Conservation (phyloP, 2,797 vertebrate genomes). For the Lithobates pipiens region DNA sequence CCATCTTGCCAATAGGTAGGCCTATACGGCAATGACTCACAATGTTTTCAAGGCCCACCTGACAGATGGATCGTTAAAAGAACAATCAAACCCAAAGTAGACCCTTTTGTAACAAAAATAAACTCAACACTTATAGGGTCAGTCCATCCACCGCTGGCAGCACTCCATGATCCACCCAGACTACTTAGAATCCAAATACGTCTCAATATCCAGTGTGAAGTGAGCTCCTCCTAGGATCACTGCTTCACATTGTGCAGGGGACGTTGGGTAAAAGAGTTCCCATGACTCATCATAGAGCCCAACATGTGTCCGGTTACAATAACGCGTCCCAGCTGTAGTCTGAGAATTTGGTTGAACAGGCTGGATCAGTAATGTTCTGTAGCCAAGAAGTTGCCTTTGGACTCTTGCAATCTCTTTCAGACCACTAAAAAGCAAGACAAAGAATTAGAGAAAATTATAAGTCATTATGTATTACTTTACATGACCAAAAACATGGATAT, state of each 20-base stretch:
- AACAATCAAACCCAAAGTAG: constrained; percentile 21
- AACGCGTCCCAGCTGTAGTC: constrained; percentile 26
- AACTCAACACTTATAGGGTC: neutral
- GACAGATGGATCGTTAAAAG: constrained; percentile 36
- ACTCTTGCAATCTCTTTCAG: constrained; percentile 65
- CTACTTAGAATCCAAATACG: constrained; percentile 26
- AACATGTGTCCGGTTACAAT: constrained; percentile 3
- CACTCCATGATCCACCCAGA: constrained; percentile 16
- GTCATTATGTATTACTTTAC: no score
- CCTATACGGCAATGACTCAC: constrained; percentile 6
- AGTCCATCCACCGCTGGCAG: constrained; percentile 14
- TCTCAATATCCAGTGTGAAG: constrained; percentile 27
- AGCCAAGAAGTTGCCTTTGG: constrained; percentile 17
- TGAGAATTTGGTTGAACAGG: constrained; percentile 21
- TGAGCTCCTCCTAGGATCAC: constrained; percentile 31
- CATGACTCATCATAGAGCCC: constrained; percentile 20
- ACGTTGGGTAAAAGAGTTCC: constrained; percentile 13
- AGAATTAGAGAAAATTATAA: neutral
- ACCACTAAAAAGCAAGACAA: constrained; percentile 69
- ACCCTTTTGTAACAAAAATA: constrained; percentile 54
- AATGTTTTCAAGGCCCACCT: neutral
- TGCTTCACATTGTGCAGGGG: constrained; percentile 51
- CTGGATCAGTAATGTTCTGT: constrained; percentile 19
- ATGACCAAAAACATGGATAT: no score
- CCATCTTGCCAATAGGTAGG: constrained; percentile 15